These are phyloP conservation scores for Fregata magnificens DNA, from an alignment of 2,113 vertebrate species.

Conservation along the genomic window DNA sequence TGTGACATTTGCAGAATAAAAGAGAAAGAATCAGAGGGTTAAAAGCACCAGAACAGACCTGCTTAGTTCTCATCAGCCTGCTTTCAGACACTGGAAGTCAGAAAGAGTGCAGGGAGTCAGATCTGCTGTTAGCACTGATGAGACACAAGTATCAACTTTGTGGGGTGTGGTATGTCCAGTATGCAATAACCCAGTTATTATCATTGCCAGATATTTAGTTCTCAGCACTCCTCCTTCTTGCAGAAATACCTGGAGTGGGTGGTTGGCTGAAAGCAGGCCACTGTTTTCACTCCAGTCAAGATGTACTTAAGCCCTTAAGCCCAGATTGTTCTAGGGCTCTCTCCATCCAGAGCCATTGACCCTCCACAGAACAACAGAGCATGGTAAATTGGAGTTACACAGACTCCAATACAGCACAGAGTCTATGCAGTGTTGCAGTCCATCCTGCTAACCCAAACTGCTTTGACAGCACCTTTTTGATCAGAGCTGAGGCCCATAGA, in stretches of 20 bases:
- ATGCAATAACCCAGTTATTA: background rate
- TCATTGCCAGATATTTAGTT: background rate
- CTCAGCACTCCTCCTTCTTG: background rate
- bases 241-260: background rate
- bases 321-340: background rate
- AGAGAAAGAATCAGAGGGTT: background rate
- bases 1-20: background rate
- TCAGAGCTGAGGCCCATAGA: background rate
- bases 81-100: background rate
- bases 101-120: background rate
- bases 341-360: background rate
- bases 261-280: background rate
- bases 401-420: no score
- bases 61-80: background rate
- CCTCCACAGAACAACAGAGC: background rate
- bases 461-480: background rate
- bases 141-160: background rate
- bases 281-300: background rate
- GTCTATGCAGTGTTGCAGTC: background rate
- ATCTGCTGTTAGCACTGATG: background rate
- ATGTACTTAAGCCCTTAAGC: background rate
- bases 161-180: background rate
- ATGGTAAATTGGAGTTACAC: rapidly evolving
- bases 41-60: background rate
- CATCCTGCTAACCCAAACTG: background rate